phyloP scores from a whole-genome alignment of 2,113 vertebrate genomes.

The Embiotoca jacksoni region DNA sequence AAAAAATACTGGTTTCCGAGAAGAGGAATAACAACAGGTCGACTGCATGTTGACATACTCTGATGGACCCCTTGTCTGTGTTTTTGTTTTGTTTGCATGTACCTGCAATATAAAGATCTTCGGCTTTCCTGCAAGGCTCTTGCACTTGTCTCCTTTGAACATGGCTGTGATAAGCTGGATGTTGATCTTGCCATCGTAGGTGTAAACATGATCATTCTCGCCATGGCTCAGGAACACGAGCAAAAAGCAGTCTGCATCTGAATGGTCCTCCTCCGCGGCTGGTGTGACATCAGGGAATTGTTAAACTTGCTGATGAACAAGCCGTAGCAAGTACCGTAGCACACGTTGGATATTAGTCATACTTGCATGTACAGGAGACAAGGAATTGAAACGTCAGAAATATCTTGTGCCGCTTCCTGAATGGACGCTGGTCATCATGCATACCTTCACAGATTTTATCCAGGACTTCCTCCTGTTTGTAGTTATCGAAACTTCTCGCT shows the following conservation, averaged over 20 bases:
- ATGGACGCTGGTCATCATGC: neutral
- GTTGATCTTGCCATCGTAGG: conserved; percentile 86
- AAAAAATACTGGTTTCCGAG: neutral
- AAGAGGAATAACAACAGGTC: neutral
- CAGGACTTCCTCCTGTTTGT: conserved; percentile 82
- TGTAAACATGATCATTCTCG: conserved; percentile 88
- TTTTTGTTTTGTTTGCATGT: neutral
- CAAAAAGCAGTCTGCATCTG: conserved; percentile 91
- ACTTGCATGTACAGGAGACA: neutral
- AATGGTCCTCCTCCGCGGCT: conserved; percentile 87
- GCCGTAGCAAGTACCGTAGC: neutral
- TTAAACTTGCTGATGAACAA: neutral
- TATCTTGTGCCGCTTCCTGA: neutral
- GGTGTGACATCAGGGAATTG: conserved; percentile 25
- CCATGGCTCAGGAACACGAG: conserved; percentile 95
- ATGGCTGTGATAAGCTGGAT: conserved; percentile 85
- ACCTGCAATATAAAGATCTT: conserved; percentile 99
- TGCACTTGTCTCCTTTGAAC: conserved; percentile 93
- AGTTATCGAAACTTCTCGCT: conserved; percentile 85
- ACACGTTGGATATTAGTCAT: neutral
- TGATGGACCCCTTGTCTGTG: neutral
- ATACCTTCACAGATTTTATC: conserved; percentile 85
- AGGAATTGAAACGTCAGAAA: neutral
- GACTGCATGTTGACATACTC: neutral
- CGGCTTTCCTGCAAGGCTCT: conserved; percentile 92